Base-by-base conservation (phyloP, 2,888 invertebrate species). In the Myopa tessellatipennis region DNA sequence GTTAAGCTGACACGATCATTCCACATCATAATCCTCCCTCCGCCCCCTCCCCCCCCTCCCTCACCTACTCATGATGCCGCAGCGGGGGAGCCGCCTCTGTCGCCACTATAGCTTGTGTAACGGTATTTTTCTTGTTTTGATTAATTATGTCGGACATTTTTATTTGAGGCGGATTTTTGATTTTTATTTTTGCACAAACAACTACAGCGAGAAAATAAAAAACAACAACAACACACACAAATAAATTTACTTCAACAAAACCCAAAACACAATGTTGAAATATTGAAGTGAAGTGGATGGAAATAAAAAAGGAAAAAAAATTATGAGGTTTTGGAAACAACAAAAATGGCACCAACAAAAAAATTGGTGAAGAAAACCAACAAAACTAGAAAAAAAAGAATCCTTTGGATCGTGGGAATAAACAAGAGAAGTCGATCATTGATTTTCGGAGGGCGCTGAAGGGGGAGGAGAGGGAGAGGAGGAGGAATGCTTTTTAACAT, bases 101-200 rank as follows among this genome's bases (percentile, higher is more conserved):
- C 38, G 10, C 16, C n/a, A n/a, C n/a, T n/a, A n/a, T 63, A 63
- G 8, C n/a, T 18, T n/a, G 16, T 63, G 50, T 14, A 50, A 14
- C 50, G 12, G 10, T 34, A 14, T 3, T 50, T 50, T 14, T 50
- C 50, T 8, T 63, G 61, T 63, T 60, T 60, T 60, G 60, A 60
- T 60, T 8, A 63, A 63, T 63, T 63, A 26, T 63, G 34, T 10
- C 61, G 26, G 4, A 18, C 65, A 74, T 36, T 55, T 70, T 26
- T 50, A 74, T 68, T 74, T 36, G 61, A 74, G 77, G 73, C 79
- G 76, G n/a, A 18, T 34, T 63, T 63, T 75, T 77, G 77, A 74
- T 63, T 65, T 65, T 18, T 65, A 71, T 50, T 50, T 50, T 50
- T 50, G 1, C 10, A 14, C 50, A 10, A 26, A 50, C 10, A 50